Percentiles rank a stretch among this genome's conserved stretches.
These are phyloP conservation scores for Scaptomyza reducta DNA, from an alignment of 2,888 invertebrate genomes.

Conservation along the genomic window DNA sequence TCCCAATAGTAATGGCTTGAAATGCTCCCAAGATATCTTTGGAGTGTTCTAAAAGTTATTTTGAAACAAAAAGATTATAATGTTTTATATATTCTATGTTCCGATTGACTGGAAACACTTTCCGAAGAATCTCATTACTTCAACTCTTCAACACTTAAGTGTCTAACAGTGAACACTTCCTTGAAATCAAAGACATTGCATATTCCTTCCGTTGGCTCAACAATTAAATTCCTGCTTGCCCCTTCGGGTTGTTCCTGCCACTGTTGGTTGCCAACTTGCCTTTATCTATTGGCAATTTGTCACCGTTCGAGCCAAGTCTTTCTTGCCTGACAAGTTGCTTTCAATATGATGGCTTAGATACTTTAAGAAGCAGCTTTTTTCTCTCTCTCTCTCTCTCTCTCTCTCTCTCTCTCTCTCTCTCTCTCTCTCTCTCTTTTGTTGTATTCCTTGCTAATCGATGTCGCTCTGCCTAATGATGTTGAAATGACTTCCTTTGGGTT, in stretches of 20 bases:
- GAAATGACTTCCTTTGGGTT: conserved; percentile 60
- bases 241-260: neutral
- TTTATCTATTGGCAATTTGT: neutral
- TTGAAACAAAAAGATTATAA: no score
- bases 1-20: no score
- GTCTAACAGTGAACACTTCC: neutral
- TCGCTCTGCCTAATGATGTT: conserved; percentile 64
- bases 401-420: neutral
- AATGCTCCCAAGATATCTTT: no score
- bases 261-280: neutral
- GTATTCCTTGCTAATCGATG: conserved; percentile 38
- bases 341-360: conserved; percentile 3
- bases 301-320: neutral
- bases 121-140: neutral
- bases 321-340: conserved; percentile 18
- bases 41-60: no score
- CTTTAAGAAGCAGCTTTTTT: conserved; percentile 6
- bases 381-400: neutral
- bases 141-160: neutral
- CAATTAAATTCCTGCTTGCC: neutral
- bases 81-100: no score
- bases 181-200: neutral
- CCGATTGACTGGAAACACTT: neutral
- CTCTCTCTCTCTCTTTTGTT: no score
- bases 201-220: neutral